Base-by-base conservation (phyloP, 2,113 vertebrate species). In the Catharus bicknelli region DNA sequence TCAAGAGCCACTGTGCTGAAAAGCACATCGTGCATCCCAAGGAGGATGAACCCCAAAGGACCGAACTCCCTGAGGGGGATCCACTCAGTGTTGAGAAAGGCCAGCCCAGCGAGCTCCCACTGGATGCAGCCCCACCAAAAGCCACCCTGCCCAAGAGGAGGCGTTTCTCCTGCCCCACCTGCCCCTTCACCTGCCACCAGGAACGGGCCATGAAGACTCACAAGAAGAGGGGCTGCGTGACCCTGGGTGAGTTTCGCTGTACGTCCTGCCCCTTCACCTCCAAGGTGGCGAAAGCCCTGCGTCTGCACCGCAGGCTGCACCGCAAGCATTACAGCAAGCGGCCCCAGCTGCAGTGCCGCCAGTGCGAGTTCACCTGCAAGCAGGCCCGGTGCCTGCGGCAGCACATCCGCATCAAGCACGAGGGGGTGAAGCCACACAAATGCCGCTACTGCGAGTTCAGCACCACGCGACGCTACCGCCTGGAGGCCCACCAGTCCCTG, bases 401-500 rank as follows among this genome's bases (percentile, higher is more conserved):
- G 80, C 99, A 99, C 16, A 5, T 97, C 14, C 97, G 98, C 11
- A 97, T 99, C 78, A 99, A 98, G 87, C 99, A 99, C 2, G 98
- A 98, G 81, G 98, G 98, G 0, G 95, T 97, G 16, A 98, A 97
- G 76, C 98, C 98, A 0, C 97, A 99, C 95, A 91, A 93, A 38
- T 99, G 99, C 88, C 95, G 18, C 21, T 99, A 98, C 96, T 99
- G 99, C 2, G 97, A 98, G 45, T 99, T 99, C 91, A 98, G 98
- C 95, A 99, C 99, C 75, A 97, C 98, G 0, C 97, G 99, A 10
- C 98, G 98, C 32, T 99, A 99, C 93, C 98, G 99, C 29, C 92
- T 99, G 63, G 98, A 99, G 27, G 98, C 99, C 25, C 99, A 99
- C 62, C 98, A 99, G 96, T 99, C 99, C 51, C 96, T 98, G 76